Percentiles rank a stretch among this genome's conserved stretches.
Conservation (phyloP, 2,888 invertebrate species). For the Lasioglossum morio region DNA sequence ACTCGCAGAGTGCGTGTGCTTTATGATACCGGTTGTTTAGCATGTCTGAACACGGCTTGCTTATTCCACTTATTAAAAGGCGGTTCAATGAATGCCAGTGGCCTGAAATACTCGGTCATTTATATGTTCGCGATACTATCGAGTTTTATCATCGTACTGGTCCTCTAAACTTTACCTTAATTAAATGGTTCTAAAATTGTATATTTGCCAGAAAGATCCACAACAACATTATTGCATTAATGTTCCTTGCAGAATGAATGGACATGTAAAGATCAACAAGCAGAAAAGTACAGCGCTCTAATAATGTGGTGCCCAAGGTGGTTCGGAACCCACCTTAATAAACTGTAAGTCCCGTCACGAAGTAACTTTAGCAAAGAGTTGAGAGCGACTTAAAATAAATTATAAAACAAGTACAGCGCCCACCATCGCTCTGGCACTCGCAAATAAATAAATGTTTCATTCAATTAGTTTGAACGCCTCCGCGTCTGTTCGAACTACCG, state of each 20-base stretch:
- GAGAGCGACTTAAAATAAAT: too few relatives aligned
- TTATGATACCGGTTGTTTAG: neutral
- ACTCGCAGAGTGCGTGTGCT: neutral
- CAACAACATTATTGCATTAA: neutral
- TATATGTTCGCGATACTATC: neutral
- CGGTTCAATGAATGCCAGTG: neutral
- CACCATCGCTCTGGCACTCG: neutral
- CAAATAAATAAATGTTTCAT: neutral
- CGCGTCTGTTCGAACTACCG: too few relatives aligned
- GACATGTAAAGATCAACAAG: neutral
- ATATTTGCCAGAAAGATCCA: neutral
- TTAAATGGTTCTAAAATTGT: too few relatives aligned
- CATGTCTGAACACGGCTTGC: neutral
- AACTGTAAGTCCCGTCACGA: too few relatives aligned
- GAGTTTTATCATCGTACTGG: neutral
- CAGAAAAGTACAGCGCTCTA: neutral
- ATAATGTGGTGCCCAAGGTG: too few relatives aligned
- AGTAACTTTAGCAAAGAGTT: too few relatives aligned
- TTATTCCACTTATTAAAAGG: neutral
- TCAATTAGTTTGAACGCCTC: too few relatives aligned
- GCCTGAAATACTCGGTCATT: neutral
- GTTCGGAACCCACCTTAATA: too few relatives aligned
- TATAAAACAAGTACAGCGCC: neutral
- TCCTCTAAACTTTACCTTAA: too few relatives aligned
- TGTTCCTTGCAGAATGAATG: neutral